Evolutionary conservation across 1,140 invertebrate genomes (phyloP).

Genomic region (Drosophila bocki): DNA sequence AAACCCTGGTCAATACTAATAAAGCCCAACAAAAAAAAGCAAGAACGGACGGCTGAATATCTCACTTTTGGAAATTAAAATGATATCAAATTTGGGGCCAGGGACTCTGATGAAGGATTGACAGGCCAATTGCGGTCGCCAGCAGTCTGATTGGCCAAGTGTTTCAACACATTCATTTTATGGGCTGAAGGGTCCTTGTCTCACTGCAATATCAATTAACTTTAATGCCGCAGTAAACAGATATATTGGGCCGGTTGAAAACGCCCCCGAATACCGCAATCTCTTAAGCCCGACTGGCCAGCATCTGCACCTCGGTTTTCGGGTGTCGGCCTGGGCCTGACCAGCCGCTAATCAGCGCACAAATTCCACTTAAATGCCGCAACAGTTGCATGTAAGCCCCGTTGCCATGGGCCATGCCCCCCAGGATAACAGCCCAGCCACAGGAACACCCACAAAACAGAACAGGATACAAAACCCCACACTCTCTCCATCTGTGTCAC

Average conservation of each 20-base stretch:
- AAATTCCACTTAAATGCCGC: constrained; percentile 74
- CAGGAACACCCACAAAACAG: constrained; percentile 1
- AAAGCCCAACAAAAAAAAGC: constrained; percentile 36
- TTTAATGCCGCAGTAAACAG: constrained; percentile 19
- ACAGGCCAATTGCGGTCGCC: constrained; percentile 28
- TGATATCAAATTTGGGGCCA: constrained; percentile 41
- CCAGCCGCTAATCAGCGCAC: constrained; percentile 65
- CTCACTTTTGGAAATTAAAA: constrained; percentile 65
- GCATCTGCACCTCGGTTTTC: constrained; percentile 42
- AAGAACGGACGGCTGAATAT: not conserved
- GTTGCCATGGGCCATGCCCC: constrained; percentile 22
- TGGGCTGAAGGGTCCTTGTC: not conserved
- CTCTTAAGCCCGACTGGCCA: constrained; percentile 54
- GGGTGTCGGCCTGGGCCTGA: constrained; percentile 25
- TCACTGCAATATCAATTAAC: constrained; percentile 40
- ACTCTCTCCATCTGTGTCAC: not conserved
- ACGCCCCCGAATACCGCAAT: constrained; percentile 47
- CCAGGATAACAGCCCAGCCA: constrained; percentile 29
- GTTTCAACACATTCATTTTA: constrained; percentile 11
- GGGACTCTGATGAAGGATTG: constrained; percentile 24
- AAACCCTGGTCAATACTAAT: constrained; percentile 62
- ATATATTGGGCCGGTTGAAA: constrained; percentile 23
- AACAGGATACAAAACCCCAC: not conserved
- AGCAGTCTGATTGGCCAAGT: constrained; percentile 1
- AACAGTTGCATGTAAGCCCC: constrained; percentile 51